These are phyloP conservation scores for Coendou prehensilis DNA, from an alignment of 2,797 vertebrate species.

Conservation along the genomic window DNA sequence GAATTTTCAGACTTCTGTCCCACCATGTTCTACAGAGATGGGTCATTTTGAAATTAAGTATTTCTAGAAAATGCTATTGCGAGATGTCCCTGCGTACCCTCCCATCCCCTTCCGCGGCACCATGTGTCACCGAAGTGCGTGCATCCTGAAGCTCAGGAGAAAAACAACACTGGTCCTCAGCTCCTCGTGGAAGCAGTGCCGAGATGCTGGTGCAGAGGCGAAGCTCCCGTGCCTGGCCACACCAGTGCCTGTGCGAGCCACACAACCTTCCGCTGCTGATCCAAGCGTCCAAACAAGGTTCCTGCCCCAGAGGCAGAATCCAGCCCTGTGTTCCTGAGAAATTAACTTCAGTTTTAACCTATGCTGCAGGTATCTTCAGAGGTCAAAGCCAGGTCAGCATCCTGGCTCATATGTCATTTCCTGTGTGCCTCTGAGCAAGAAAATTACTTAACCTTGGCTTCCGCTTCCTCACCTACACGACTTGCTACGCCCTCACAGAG, in stretches of 20 bases:
- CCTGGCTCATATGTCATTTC: not conserved
- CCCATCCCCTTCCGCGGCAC: not conserved
- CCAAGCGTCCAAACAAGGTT: not conserved
- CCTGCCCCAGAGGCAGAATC: not conserved
- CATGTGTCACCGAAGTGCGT: not conserved
- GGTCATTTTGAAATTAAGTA: not conserved
- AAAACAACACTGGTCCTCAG: not conserved
- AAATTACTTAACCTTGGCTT: not conserved
- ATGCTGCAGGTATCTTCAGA: not conserved
- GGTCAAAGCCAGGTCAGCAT: not conserved
- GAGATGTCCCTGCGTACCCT: not conserved
- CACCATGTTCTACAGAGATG: not conserved
- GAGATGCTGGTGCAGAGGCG: not conserved
- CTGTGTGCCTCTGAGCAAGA: slow-evolving; percentile 22
- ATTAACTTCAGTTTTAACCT: not conserved
- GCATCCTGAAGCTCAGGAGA: not conserved
- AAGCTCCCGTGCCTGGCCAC: not conserved
- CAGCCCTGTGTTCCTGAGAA: not conserved
- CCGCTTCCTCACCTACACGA: not conserved
- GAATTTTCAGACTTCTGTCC: not conserved
- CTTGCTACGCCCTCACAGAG: not conserved
- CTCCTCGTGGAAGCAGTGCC: not conserved
- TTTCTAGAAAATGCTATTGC: slow-evolving; percentile 26
- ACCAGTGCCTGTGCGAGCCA: not conserved
- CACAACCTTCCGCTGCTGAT: not conserved